phyloP scores from a whole-genome alignment of 2,888 invertebrate species.

The Dryobotodes eremita region DNA sequence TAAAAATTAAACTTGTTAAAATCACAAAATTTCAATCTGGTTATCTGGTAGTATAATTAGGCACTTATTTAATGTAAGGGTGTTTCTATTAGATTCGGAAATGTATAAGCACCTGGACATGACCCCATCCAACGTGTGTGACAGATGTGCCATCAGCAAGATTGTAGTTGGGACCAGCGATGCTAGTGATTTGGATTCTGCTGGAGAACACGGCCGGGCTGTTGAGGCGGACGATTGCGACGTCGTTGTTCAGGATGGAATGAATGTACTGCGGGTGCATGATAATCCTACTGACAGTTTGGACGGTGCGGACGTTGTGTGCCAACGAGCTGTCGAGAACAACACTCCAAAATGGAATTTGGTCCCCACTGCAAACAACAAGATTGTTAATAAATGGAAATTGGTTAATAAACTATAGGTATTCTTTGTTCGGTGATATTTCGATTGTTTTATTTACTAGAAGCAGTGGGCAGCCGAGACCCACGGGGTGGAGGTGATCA shows the following conservation, averaged over 20 bases:
- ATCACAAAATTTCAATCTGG: no score
- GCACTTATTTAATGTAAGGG: no score
- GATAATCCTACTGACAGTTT: constrained; percentile 60
- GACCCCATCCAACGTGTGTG: constrained; percentile 74
- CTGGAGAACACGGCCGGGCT: constrained; percentile 61
- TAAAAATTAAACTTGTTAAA: no score
- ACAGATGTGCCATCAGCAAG: constrained; percentile 34
- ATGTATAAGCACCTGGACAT: constrained; percentile 62
- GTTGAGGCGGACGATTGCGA: constrained; percentile 71
- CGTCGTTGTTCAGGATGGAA: constrained; percentile 67
- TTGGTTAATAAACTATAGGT: no score
- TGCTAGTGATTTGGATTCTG: constrained; percentile 64
- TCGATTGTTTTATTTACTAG: constrained; percentile 71
- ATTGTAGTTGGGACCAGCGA: constrained; percentile 59
- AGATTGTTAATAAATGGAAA: no score
- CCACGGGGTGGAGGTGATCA: constrained; percentile 70
- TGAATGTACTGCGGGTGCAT: constrained; percentile 68
- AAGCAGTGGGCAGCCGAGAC: constrained; percentile 80
- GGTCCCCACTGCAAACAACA: constrained; percentile 22
- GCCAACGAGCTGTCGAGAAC: constrained; percentile 68
- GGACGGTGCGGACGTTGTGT: constrained; percentile 67
- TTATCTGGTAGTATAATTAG: no score
- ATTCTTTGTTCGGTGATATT: no score
- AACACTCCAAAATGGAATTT: constrained; percentile 69
- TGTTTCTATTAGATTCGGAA: not conserved